These are phyloP conservation scores for Beris chalybata DNA, from an alignment of 2,888 invertebrate species.

Conservation along the genomic window DNA sequence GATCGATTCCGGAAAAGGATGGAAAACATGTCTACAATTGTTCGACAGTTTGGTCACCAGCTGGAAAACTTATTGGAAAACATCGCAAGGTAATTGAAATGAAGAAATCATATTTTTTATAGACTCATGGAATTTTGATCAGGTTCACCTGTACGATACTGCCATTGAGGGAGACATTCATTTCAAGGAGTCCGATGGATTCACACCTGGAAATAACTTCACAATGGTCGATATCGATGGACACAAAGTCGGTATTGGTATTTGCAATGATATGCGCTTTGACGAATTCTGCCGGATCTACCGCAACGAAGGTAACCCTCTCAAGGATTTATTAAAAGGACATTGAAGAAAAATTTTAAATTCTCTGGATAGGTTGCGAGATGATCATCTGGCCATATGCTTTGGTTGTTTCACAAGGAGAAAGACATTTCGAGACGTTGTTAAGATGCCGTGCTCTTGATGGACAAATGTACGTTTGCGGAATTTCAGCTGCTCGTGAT, in stretches of 20 bases:
- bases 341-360: too few relatives aligned
- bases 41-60: slow-evolving; percentile 80
- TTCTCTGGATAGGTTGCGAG: slow-evolving; percentile 67
- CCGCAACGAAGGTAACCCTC: slow-evolving; percentile 59
- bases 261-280: slow-evolving; percentile 94
- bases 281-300: slow-evolving; percentile 81
- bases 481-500: slow-evolving; percentile 82
- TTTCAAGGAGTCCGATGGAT: slow-evolving; percentile 85
- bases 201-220: slow-evolving; percentile 75
- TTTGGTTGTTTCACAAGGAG: slow-evolving; percentile 93
- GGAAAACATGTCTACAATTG: slow-evolving; percentile 74
- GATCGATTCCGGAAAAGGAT: slow-evolving; percentile 83
- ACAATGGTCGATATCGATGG: slow-evolving; percentile 73
- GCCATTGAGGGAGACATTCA: slow-evolving; percentile 86
- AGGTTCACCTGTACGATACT: slow-evolving; percentile 94
- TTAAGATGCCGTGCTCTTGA: slow-evolving; percentile 81
- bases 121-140: slow-evolving; percentile 29
- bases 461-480: slow-evolving; percentile 85
- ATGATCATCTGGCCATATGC: slow-evolving; percentile 90
- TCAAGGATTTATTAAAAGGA: too few relatives aligned
- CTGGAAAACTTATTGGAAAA: slow-evolving; percentile 75
- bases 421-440: slow-evolving; percentile 88
- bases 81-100: slow-evolving; percentile 73
- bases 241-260: slow-evolving; percentile 83
- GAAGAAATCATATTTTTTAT: too few relatives aligned